Evolutionary conservation across 2,797 vertebrate genomes (phyloP).

Genomic region (Hippoglossus hippoglossus): DNA sequence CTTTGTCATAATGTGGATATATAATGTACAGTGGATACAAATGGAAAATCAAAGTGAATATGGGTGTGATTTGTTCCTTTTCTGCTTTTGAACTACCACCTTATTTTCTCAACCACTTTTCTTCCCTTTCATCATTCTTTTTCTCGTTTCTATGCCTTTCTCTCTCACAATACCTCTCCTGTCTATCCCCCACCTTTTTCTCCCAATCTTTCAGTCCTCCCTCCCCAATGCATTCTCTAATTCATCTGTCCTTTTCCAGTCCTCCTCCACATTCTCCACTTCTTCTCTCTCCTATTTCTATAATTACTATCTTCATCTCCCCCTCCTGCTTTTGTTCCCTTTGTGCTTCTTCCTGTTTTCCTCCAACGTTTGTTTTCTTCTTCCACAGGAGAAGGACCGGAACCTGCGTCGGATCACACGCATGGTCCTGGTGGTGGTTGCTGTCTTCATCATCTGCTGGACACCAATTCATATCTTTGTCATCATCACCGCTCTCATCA

Average conservation of each 20-base stretch:
- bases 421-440: conserved; percentile 98
- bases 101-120: background rate
- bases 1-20: too few species aligned
- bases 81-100: too few species aligned
- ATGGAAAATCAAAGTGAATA: too few species aligned
- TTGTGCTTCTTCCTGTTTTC: background rate
- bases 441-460: conserved; percentile 98
- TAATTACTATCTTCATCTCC: background rate
- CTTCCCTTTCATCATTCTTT: background rate
- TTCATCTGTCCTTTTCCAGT: background rate
- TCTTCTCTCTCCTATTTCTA: background rate
- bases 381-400: conserved; percentile 90
- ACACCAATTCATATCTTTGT: conserved; percentile 99
- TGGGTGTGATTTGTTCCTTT: too few species aligned
- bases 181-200: background rate
- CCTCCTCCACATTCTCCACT: background rate
- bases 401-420: conserved; percentile 97
- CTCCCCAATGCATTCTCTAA: background rate
- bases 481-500: conserved; percentile 95
- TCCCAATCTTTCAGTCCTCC: background rate
- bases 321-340: background rate
- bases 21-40: too few species aligned
- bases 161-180: background rate
- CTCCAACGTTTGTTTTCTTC: too few species aligned
- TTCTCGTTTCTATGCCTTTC: background rate